Conservation (phyloP, 2,888 invertebrate species). For the Julus scandinavius region DNA sequence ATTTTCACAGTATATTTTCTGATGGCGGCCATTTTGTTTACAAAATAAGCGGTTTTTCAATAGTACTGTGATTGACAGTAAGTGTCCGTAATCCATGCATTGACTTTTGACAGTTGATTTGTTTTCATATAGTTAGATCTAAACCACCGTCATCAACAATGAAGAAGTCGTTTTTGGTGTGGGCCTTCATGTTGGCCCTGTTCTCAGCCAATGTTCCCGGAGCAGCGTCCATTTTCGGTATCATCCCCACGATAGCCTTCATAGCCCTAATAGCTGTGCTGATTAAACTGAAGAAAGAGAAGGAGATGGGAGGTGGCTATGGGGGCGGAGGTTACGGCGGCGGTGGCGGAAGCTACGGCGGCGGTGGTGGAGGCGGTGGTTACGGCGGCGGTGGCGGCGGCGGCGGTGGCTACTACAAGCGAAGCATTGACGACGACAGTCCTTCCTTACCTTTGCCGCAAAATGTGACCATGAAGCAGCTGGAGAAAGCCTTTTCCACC, state of each 20-base stretch:
- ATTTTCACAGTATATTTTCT: too few relatives aligned
- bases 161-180: slow-evolving; percentile 52
- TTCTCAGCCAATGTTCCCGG: slow-evolving; percentile 48
- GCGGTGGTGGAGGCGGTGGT: slow-evolving; percentile 53
- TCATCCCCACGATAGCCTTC: slow-evolving; percentile 56
- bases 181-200: slow-evolving; percentile 54
- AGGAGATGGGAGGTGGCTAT: slow-evolving; percentile 45
- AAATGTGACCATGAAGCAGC: slow-evolving; percentile 54
- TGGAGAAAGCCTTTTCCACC: slow-evolving; percentile 55
- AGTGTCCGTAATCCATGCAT: too few relatives aligned
- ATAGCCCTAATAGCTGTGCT: slow-evolving; percentile 55
- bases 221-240: slow-evolving; percentile 49
- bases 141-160: slow-evolving; percentile 47
- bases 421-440: slow-evolving; percentile 54
- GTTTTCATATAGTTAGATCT: neutral
- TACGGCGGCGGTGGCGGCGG: slow-evolving; percentile 53
- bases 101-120: too few relatives aligned
- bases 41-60: neutral
- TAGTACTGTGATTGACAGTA: too few relatives aligned
- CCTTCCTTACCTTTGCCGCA: slow-evolving; percentile 50
- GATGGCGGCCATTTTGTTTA: neutral
- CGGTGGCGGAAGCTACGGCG: slow-evolving; percentile 27
- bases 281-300: slow-evolving; percentile 56
- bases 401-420: slow-evolving; percentile 53
- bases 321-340: slow-evolving; percentile 49